Evolutionary conservation across 2,113 vertebrate species (phyloP), one percentile per base, ranked within the genome.

Genomic region (rat (Rattus norvegicus)): DNA sequence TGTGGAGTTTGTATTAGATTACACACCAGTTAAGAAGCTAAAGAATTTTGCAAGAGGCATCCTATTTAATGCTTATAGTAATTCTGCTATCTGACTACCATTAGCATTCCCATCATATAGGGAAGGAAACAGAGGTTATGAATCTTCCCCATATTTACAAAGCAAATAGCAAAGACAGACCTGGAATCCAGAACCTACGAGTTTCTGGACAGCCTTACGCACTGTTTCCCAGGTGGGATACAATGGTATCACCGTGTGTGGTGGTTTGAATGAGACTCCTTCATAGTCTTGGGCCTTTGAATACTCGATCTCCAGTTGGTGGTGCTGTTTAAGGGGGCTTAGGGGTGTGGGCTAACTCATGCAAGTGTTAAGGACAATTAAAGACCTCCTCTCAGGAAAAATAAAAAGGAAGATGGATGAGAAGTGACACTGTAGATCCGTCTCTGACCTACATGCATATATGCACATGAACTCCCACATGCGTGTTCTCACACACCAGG

Each of bases 91-190:
- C 24, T 10, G 20, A 14, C 19, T 22, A 85, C 26, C 2, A 11
- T 92, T 73, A 43, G 72, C 12, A 94, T 19, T 5, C 20, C 39
- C 3, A 22, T 54, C 16, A 88, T 49, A 56, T 4, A 67, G 2
- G 22, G 49, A 26, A 95, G 47, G 28, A 92, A 88, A 69, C 20
- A 14, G 5, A 70, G 52, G 2, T 59, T 76, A 79, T 33, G 7
- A 59, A 56, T 92, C 56, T 76, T 36, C 1, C 17, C 36, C n/a
- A 87, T 63, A 54, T 5, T 47, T 4, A 56, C 17, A 85, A 4
- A 76, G n/a, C 19, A 92, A 76, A 20, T 39, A 81, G n/a, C 19
- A 85, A 72, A 95, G 61, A 77, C 65, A 96, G 65, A 47, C 20
- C 33, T 10, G 36, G 79, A 80, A 84, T 84, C 11, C 52, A 72